A percentile compares a stretch with the other conserved stretches of the same genome.
Evolutionary conservation across 2,888 invertebrate genomes (phyloP).

Genomic region (Tigriopus californicus): DNA sequence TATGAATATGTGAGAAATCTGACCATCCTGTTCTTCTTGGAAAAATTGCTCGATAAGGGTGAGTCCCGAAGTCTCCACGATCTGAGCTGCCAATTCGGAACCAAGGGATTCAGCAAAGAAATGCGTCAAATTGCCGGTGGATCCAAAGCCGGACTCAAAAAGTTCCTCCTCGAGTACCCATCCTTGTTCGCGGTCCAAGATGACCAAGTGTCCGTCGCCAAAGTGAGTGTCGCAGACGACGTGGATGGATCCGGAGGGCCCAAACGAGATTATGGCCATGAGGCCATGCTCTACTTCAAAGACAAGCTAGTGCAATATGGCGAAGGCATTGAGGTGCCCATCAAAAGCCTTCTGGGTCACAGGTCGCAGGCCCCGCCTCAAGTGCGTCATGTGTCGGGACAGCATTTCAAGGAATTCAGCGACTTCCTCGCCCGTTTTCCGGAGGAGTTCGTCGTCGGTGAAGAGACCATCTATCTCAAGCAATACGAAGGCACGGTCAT

Average conservation of each 20-base stretch:
- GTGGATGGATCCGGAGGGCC: constrained; percentile 18
- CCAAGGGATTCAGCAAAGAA: constrained; percentile 95
- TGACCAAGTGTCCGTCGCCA: constrained; percentile 35
- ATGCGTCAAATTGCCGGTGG: constrained; percentile 68
- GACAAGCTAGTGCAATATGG: constrained; percentile 88
- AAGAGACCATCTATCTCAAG: constrained; percentile 60
- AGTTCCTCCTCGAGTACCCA: constrained; percentile 77
- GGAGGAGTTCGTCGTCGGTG: constrained; percentile 59
- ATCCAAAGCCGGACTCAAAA: constrained; percentile 86
- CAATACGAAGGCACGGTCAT: constrained; percentile 29
- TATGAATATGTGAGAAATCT: constrained; percentile 83
- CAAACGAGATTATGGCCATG: constrained; percentile 74
- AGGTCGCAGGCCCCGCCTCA: constrained; percentile 88
- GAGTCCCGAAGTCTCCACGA: constrained; percentile 89
- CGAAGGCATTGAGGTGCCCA: constrained; percentile 84
- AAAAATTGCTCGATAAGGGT: constrained; percentile 53
- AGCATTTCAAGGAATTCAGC: constrained; percentile 80
- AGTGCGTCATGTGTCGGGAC: constrained; percentile 84
- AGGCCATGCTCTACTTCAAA: constrained; percentile 93
- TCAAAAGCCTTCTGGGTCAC: constrained; percentile 87
- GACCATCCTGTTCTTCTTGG: constrained; percentile 94
- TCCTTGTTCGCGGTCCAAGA: constrained; percentile 85
- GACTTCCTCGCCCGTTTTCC: constrained; percentile 70
- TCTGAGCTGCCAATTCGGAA: constrained; percentile 95
- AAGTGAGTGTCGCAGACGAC: constrained; percentile 18